Percentiles rank a stretch among this genome's conserved stretches.
phyloP scores from a whole-genome alignment of 53 echinoderm and acorn worm genomes.

The Astropecten irregularis region DNA sequence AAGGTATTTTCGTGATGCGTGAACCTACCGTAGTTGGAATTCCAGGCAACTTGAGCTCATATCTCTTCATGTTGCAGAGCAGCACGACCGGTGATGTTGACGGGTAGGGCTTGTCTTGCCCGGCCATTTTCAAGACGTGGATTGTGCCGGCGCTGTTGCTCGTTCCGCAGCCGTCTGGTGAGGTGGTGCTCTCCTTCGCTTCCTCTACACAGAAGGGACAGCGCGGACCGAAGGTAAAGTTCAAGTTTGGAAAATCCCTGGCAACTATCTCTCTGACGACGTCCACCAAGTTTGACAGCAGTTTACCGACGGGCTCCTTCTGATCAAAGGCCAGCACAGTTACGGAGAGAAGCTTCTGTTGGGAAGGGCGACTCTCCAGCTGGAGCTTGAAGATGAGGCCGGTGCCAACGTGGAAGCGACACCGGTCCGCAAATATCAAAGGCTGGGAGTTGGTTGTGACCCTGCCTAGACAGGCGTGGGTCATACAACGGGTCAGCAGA shows the following conservation, averaged over 20 bases:
- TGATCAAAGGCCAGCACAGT: constrained; percentile 17
- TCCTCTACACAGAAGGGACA: constrained; percentile 25
- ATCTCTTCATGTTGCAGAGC: neutral
- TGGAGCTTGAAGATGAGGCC: constrained; percentile 39
- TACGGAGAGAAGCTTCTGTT: constrained; percentile 25
- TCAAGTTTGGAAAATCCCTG: constrained; percentile 6
- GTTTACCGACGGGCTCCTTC: neutral
- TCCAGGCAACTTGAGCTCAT: neutral
- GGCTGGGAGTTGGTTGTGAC: neutral
- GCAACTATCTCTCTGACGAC: neutral
- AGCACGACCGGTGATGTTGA: neutral
- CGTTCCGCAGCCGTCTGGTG: neutral
- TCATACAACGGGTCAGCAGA: constrained; percentile 32
- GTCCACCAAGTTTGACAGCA: neutral
- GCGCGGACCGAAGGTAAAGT: constrained; percentile 28
- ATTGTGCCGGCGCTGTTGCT: neutral
- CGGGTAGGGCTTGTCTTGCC: neutral
- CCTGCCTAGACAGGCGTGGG: neutral
- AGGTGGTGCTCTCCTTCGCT: neutral
- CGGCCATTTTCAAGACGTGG: neutral
- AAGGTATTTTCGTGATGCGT: neutral
- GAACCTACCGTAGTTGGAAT: neutral
- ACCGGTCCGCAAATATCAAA: constrained; percentile 19
- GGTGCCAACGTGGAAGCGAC: constrained; percentile 13
- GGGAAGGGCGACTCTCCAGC: constrained; percentile 37